Conservation (phyloP, 2,888 invertebrate species). For the Imbricaverruca yamaguchii region DNA sequence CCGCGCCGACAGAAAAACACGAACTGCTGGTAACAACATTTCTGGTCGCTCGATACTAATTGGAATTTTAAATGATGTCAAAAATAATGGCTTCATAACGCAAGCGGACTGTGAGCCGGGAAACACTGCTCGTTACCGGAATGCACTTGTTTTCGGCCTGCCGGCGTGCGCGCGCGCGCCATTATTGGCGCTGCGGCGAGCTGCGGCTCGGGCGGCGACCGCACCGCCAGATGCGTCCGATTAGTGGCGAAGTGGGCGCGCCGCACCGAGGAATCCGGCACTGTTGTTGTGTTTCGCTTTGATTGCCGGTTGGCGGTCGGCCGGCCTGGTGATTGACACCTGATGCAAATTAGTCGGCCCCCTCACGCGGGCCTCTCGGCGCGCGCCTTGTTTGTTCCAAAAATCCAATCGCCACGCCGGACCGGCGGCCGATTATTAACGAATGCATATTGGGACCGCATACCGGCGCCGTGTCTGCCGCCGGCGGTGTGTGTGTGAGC, state of each 20-base stretch:
- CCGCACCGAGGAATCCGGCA: neutral
- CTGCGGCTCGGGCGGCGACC: neutral
- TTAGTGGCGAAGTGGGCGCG: neutral
- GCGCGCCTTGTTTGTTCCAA: conserved; percentile 7
- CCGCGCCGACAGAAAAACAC: neutral
- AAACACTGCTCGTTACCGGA: neutral
- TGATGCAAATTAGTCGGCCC: conserved; percentile 15
- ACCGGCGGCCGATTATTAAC: conserved; percentile 8
- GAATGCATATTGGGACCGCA: conserved; percentile 12
- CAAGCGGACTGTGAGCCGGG: neutral
- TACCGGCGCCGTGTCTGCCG: neutral
- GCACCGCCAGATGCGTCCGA: neutral
- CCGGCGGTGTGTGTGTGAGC: neutral
- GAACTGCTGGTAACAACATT: conserved; percentile 7
- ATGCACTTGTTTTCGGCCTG: neutral
- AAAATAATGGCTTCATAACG: conserved; percentile 19
- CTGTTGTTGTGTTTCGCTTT: conserved; percentile 15
- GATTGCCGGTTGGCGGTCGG: conserved; percentile 10
- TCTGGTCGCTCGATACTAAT: neutral
- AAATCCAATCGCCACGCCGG: conserved; percentile 8
- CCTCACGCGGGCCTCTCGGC: neutral
- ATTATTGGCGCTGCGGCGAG: neutral
- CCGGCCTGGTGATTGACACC: conserved; percentile 5
- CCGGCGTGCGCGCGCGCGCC: neutral
- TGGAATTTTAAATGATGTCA: conserved; percentile 21